Evolutionary conservation across 35 echinoderm and acorn worm species (phyloP), one percentile per base, ranked within the genome.

Genomic region (Hemicentrotus pulcherrimus): DNA sequence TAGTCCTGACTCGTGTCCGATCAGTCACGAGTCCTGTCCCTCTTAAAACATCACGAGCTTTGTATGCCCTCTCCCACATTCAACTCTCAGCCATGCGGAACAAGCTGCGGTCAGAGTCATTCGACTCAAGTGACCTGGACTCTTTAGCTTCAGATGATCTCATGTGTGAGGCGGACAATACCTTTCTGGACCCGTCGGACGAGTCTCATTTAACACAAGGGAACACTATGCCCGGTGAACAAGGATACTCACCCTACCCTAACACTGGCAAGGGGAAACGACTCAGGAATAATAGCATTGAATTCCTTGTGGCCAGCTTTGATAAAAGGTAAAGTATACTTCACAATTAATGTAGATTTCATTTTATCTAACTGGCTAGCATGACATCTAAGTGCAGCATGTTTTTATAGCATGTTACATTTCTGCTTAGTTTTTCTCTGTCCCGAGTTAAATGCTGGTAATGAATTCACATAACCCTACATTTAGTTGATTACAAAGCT

Each of bases 251-350:
- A 28, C 91, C 91, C 18, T 93, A 93, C 48, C 91, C 32, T 14
- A 93, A 58, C 48, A 93, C 22, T 18, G 91, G 47, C 16, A 93
- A 93, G 30, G 91, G 91, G 48, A 93, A 93, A 93, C 91, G 91
- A 48, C 91, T 93, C 91, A 93, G 91, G 91, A 93, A 93, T 93
- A 93, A 93, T 52, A 93, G 91, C n/a, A 93, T 93, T 58, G 91
- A 93, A 58, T 93, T 48, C 46, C 48, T 93, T 22, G 91, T 93
- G 45, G 91, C 91, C 19, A 93, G 91, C 46, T 93, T 93, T 19
- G 91, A 93, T 58, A 93, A 93, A 58, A 93, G 91, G 91, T 93
- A 93, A 47, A 58, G 45, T 55, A 41, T 90, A 90, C 28, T 33
- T 90, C 22, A 22, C 7, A 78, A 78, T 78, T 78, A 22, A n/a